Conservation (phyloP, 2,797 vertebrate genomes). For the Prunella strophiata region DNA sequence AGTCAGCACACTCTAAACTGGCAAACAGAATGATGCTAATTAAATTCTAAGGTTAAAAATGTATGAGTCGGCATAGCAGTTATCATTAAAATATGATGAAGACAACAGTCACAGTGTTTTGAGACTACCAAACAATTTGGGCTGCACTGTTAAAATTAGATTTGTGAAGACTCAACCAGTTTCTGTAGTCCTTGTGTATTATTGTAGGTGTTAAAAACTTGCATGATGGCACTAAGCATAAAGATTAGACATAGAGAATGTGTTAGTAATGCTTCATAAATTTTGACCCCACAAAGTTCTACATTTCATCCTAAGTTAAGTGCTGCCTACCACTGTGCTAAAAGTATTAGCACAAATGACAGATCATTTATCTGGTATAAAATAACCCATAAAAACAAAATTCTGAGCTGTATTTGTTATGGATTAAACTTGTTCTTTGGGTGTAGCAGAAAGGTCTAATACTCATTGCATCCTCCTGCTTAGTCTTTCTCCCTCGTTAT, state of each 20-base stretch:
- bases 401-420: not conserved
- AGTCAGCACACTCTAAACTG: not conserved
- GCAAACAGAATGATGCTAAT: not conserved
- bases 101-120: not conserved
- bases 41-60: conserved; percentile 22
- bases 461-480: not conserved
- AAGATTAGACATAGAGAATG: not conserved
- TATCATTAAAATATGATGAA: conserved; percentile 1
- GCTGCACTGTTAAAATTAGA: not conserved
- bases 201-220: not conserved
- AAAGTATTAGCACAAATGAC: not conserved
- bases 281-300: not conserved
- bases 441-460: not conserved
- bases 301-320: not conserved
- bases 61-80: not conserved
- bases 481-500: not conserved
- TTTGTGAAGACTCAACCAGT: not conserved
- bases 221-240: not conserved
- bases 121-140: not conserved
- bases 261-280: not conserved
- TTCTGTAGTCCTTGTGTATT: not conserved
- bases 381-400: not conserved
- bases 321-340: not conserved
- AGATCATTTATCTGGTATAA: not conserved
- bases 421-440: not conserved